These are phyloP conservation scores for Cephus cinctus DNA, from an alignment of 1,140 invertebrate genomes.

Conservation along the genomic window DNA sequence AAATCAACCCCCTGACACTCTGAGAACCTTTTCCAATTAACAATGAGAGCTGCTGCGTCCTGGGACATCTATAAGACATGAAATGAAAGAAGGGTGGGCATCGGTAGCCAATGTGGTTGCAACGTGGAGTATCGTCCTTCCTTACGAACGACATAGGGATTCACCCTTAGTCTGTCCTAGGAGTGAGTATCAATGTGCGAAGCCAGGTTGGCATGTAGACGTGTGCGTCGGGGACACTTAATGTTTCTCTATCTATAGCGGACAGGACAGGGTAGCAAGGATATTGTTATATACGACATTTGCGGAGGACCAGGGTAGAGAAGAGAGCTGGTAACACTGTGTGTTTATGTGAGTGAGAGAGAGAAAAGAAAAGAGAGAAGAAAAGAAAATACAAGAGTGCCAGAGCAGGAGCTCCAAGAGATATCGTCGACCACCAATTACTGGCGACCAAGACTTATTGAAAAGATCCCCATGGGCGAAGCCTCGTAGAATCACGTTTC, in stretches of 20 bases:
- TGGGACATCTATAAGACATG: constrained; percentile 31
- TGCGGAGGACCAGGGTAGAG: constrained; percentile 27
- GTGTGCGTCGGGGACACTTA: constrained; percentile 44
- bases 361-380: constrained; percentile 28
- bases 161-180: constrained; percentile 13
- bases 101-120: constrained; percentile 33
- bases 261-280: constrained; percentile 39
- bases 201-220: constrained; percentile 12
- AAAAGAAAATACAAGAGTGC: constrained; percentile 21
- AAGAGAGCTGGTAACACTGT: constrained; percentile 6
- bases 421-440: constrained; percentile 52
- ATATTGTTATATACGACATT: constrained; percentile 57
- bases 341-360: neutral
- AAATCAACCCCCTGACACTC: too few relatives aligned
- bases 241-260: constrained; percentile 54
- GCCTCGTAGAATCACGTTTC: constrained; percentile 37
- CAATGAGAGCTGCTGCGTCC: constrained; percentile 32
- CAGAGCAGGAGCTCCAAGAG: too few relatives aligned
- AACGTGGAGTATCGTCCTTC: too few relatives aligned
- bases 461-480: constrained; percentile 50
- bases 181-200: constrained; percentile 7
- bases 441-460: constrained; percentile 53
- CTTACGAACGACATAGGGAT: constrained; percentile 18
- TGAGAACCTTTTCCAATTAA: too few relatives aligned
- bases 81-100: constrained; percentile 37